These are phyloP conservation scores for Leptopilina syphax DNA, from an alignment of 2,888 invertebrate species.

Conservation along the genomic window DNA sequence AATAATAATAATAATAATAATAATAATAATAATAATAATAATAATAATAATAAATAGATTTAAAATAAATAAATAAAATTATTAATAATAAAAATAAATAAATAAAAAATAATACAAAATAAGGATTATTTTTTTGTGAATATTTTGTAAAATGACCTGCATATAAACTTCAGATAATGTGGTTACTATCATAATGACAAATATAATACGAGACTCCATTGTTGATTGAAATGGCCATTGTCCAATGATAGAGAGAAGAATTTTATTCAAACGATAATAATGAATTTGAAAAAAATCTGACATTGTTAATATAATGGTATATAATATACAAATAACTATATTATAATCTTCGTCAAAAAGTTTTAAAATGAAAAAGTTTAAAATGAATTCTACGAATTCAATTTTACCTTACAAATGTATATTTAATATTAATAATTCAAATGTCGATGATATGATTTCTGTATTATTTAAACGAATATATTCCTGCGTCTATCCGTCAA, in stretches of 20 bases:
- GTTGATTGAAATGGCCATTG: constrained; percentile 16
- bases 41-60: too few relatives aligned
- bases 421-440: neutral
- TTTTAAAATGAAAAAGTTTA: too few relatives aligned
- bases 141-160: neutral
- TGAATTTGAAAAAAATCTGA: constrained; percentile 3
- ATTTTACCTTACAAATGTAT: neutral
- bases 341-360: neutral
- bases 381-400: neutral
- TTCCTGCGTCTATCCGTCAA: neutral
- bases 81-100: neutral
- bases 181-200: neutral
- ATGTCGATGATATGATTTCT: too few relatives aligned
- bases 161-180: constrained; percentile 4
- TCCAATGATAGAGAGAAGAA: constrained; percentile 10
- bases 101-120: too few relatives aligned
- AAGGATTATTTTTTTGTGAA: neutral
- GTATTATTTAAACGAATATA: neutral
- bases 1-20: too few relatives aligned
- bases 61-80: too few relatives aligned
- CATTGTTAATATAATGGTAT: neutral
- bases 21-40: too few relatives aligned
- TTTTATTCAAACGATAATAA: constrained; percentile 18
- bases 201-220: neutral
- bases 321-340: neutral